phyloP scores from a whole-genome alignment of 2,113 vertebrate genomes.

The Rhabdomys dilectus region DNA sequence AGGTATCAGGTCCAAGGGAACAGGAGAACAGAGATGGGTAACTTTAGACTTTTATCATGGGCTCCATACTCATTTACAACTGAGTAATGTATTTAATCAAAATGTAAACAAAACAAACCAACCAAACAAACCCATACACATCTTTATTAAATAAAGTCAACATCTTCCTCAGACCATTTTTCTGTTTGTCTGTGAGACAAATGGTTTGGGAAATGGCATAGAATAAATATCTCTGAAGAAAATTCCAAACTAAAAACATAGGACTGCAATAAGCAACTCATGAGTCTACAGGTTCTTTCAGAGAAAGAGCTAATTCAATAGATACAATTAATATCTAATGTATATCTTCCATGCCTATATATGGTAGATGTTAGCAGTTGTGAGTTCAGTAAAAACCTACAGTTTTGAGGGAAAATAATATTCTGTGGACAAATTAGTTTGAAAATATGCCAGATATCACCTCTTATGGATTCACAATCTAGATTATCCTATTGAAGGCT shows the following conservation, averaged over 20 bases:
- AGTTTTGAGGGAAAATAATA: neutral
- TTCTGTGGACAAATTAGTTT: neutral
- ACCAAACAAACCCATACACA: no score
- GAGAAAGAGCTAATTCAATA: neutral
- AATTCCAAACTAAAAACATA: neutral
- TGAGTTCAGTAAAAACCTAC: neutral
- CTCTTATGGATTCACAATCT: neutral
- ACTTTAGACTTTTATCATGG: neutral
- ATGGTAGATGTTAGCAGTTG: neutral
- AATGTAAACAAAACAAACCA: neutral
- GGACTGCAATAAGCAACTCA: neutral
- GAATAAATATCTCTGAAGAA: neutral
- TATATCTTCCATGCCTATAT: neutral
- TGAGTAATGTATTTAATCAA: no score
- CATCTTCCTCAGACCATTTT: neutral
- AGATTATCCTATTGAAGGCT: neutral
- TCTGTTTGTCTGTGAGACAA: neutral
- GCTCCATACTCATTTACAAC: neutral
- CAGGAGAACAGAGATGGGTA: neutral
- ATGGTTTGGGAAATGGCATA: neutral
- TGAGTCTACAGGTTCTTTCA: neutral
- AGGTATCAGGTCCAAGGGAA: neutral
- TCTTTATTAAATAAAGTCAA: neutral
- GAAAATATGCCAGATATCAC: neutral
- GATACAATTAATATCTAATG: neutral